Evolutionary conservation across 2,113 vertebrate species (phyloP).

Genomic region (Oncorhynchus kisutch): DNA sequence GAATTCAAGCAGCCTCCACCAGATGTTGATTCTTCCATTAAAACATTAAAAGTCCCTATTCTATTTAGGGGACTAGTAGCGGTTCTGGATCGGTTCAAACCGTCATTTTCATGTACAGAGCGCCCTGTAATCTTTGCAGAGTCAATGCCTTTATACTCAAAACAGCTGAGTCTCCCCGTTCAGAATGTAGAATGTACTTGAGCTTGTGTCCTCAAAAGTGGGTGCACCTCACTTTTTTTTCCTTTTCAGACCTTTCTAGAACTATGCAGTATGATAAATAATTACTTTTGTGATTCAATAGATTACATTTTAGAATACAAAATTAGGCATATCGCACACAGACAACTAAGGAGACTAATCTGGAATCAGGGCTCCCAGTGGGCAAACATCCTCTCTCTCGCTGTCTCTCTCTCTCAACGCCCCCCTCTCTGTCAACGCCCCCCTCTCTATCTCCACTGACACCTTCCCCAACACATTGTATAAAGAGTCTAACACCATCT

Average conservation of each 20-base stretch:
- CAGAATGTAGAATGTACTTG: no score
- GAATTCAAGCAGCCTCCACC: slow-evolving; percentile 43
- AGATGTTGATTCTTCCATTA: slow-evolving; percentile 58
- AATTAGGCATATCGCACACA: slow-evolving; percentile 50
- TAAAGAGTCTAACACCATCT: not conserved
- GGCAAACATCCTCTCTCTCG: slow-evolving; percentile 29
- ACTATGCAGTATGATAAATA: no score
- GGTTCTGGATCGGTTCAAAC: no score
- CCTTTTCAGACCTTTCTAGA: no score
- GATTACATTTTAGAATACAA: not conserved
- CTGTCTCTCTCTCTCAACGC: not conserved
- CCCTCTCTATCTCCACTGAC: not conserved
- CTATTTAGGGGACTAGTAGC: no score
- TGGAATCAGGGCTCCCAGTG: slow-evolving; percentile 45
- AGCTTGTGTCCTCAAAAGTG: no score
- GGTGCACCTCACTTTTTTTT: no score
- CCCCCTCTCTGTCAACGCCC: not conserved
- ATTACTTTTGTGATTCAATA: no score
- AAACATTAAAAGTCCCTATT: not conserved
- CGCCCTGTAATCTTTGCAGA: no score
- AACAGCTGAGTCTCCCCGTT: no score
- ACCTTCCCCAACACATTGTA: not conserved
- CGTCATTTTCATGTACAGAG: no score
- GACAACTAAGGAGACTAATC: slow-evolving; percentile 50
- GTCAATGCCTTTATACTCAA: no score